Base-by-base conservation (phyloP, 2,888 invertebrate species). In the Embidobia sp. region DNA sequence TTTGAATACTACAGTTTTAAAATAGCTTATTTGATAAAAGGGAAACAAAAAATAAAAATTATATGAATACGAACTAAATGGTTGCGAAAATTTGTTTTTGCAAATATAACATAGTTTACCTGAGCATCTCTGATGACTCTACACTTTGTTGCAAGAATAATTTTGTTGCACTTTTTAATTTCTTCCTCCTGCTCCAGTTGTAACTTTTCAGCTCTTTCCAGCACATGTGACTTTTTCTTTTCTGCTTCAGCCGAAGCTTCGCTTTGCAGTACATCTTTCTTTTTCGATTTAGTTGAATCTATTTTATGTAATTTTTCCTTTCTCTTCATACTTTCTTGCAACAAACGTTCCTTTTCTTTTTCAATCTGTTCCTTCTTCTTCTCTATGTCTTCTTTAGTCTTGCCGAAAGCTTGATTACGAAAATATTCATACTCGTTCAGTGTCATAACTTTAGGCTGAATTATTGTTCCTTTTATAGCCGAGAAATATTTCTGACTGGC, bases 41-140 rank as follows among this genome's bases (percentile, higher is more conserved):
- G n/a, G n/a, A n/a, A n/a, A n/a, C n/a, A n/a, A n/a, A n/a, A n/a
- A n/a, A n/a, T n/a, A n/a, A n/a, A n/a, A n/a, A n/a, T n/a, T n/a
- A n/a, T n/a, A n/a, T n/a, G n/a, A n/a, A n/a, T n/a, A n/a, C n/a
- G n/a, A n/a, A n/a, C n/a, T n/a, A n/a, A n/a, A n/a, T n/a, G n/a
- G n/a, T n/a, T n/a, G n/a, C n/a, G n/a, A n/a, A n/a, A n/a, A n/a
- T n/a, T n/a, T n/a, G n/a, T n/a, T n/a, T n/a, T n/a, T n/a, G n/a
- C n/a, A n/a, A n/a, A n/a, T n/a, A n/a, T n/a, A n/a, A 35, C 29
- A 8, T 13, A 70, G 26, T 55, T 29, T 31, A 96, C 92, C 90
- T 97, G 96, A 0, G 95, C 96, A 87, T 96, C 95, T 11, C 96
- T 90, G 44, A 97, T 95, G 0, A 96, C 95, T 84, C 95, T 93